Base-by-base conservation (phyloP, 1,140 invertebrate genomes). In the Macrobrachium rosenbergii region DNA sequence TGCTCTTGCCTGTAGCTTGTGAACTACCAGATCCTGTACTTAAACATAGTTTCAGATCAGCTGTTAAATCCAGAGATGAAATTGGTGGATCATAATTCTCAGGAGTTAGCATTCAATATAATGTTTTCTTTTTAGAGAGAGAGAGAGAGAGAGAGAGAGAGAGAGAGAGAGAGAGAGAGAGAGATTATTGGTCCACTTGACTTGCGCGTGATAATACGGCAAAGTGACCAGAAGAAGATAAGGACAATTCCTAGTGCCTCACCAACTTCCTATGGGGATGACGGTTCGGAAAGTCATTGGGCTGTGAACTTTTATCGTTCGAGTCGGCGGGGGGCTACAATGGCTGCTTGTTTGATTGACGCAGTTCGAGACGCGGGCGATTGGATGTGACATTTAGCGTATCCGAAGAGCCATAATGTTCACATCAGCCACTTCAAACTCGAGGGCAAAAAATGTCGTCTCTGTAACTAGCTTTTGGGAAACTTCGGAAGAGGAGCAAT, bases 151-250 rank as follows among this genome's bases (percentile, higher is more conserved):
- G 52, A 52, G 52, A 52, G 52, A 52, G 12, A 52, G 12, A 12
- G 52, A 52, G 52, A 52, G 12, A 52, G 12, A 10, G 12, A 52
- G 7, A 52, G 52, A 52, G 52, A 52, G 52, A 52, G 52, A 52
- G 12, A 52, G 12, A 12, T 52, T 52, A 23, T 16, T 73, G n/a
- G 14, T 45, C 62, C 81, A 69, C 81, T 82, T 60, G 67, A 82
- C 67, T 73, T 73, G 67, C 72, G 81, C 23, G 17, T 60, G 64
- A 82, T 72, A 82, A 82, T 82, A 82, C 59, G 80, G 67, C 69
- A 82, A 73, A 82, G 64, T 82, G 81, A 82, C 81, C 81, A 73
- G 37, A 82, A 82, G 67, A 21, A 73, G 81, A 82, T 82, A 58
- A 67, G 62, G 59, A 67, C 64, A 82, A 59, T 82, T 69, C 81